These are phyloP conservation scores for Zaprionus africanus DNA, from an alignment of 1,140 invertebrate species.

Conservation along the genomic window DNA sequence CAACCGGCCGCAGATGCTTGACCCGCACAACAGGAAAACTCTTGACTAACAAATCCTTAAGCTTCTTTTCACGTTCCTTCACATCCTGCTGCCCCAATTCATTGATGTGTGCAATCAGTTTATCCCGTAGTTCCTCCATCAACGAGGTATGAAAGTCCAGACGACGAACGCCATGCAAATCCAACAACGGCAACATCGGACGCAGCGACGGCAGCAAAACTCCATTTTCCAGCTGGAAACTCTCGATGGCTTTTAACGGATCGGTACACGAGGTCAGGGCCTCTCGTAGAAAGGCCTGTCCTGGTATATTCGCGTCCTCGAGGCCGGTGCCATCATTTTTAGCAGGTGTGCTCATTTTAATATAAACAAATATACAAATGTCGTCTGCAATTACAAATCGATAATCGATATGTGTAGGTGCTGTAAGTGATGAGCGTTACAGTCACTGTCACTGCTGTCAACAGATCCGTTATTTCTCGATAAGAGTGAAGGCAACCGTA, in stretches of 20 bases:
- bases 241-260: constrained; percentile 97
- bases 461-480: background rate
- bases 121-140: constrained; percentile 96
- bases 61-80: constrained; percentile 92
- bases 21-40: constrained; percentile 98
- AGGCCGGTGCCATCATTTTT: constrained; percentile 86
- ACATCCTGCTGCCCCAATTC: constrained; percentile 92
- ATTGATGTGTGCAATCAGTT: constrained; percentile 94
- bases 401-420: constrained; percentile 5
- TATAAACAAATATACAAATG: constrained; percentile 5
- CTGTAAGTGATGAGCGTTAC: background rate
- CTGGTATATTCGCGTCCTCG: constrained; percentile 96
- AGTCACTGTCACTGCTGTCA: background rate
- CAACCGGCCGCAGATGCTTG: constrained; percentile 94
- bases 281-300: constrained; percentile 94
- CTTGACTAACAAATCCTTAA: constrained; percentile 96
- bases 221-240: constrained; percentile 97
- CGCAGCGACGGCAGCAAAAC: constrained; percentile 96
- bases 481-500: background rate
- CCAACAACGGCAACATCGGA: constrained; percentile 96
- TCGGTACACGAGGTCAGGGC: constrained; percentile 97
- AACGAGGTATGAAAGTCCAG: constrained; percentile 98
- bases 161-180: constrained; percentile 95
- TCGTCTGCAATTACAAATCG: constrained; percentile 1
- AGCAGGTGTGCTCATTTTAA: constrained; percentile 66